phyloP scores from a whole-genome alignment of 2,797 vertebrate species.

The Lepilemur septentrionalis region DNA sequence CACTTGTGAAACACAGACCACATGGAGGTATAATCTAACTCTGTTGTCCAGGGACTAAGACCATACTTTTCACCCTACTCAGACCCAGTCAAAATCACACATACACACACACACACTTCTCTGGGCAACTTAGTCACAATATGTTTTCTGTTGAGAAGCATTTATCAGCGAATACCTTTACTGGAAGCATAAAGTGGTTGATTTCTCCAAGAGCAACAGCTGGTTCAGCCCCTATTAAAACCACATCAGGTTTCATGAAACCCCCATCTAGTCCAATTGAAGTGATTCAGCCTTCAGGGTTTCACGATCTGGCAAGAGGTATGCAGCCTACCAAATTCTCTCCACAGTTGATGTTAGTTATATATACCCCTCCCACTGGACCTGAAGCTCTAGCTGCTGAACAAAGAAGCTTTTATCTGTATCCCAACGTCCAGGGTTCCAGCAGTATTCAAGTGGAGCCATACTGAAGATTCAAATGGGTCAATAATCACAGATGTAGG shows the following conservation, averaged over 20 bases:
- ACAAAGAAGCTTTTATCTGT: neutral
- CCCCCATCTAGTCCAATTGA: neutral
- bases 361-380: neutral
- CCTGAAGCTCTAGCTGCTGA: neutral
- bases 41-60: neutral
- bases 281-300: neutral
- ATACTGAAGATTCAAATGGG: neutral
- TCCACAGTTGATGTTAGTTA: neutral
- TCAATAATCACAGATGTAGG: neutral
- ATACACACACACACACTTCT: neutral
- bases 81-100: neutral
- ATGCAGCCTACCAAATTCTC: neutral
- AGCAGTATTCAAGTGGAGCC: neutral
- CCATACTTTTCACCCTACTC: neutral
- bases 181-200: neutral
- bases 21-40: neutral
- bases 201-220: constrained; percentile 13
- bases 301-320: neutral
- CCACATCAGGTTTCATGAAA: neutral
- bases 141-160: neutral
- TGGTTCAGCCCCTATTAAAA: neutral
- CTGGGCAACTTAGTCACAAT: neutral
- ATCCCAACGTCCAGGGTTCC: neutral
- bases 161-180: neutral
- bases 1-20: neutral